Percentiles rank a stretch among this genome's conserved stretches.
phyloP scores from a whole-genome alignment of 2,113 vertebrate genomes.

The Thermophis baileyi region DNA sequence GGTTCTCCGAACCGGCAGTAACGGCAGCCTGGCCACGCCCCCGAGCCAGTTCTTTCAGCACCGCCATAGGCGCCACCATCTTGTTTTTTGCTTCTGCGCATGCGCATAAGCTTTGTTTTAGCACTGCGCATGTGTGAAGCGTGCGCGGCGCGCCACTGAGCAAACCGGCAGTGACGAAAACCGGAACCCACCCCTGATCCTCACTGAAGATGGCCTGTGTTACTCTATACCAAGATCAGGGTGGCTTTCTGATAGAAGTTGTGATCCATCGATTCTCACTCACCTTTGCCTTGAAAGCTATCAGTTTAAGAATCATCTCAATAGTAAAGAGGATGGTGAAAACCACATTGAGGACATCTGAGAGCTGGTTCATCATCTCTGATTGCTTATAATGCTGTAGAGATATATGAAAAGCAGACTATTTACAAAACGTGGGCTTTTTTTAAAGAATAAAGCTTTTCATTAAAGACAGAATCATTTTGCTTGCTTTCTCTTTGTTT shows the following conservation, averaged over 20 bases:
- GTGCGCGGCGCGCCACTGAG: no score
- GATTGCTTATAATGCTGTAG: constrained; percentile 93
- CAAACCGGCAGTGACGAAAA: no score
- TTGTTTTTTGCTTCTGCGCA: no score
- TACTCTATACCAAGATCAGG: background rate
- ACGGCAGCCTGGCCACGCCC: no score
- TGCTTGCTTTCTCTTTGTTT: background rate
- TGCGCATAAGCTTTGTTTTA: no score
- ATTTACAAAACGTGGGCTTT: background rate
- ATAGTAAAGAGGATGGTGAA: constrained; percentile 94
- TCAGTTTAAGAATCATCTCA: constrained; percentile 95
- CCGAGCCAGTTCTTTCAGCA: no score
- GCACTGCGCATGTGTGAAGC: no score
- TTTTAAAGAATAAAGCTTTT: background rate
- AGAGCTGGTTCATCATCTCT: constrained; percentile 86
- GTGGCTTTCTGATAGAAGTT: background rate
- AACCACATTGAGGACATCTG: constrained; percentile 89
- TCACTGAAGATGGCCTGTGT: background rate
- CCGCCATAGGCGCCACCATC: no score
- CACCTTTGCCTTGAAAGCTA: constrained; percentile 95
- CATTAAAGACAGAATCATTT: background rate
- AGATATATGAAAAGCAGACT: background rate
- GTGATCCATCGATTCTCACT: constrained; percentile 19
- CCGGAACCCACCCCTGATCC: no score
- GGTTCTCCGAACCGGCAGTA: no score